Evolutionary conservation across 2,113 vertebrate species (phyloP), one percentile per base, ranked within the genome.

Genomic region (Channa argus): DNA sequence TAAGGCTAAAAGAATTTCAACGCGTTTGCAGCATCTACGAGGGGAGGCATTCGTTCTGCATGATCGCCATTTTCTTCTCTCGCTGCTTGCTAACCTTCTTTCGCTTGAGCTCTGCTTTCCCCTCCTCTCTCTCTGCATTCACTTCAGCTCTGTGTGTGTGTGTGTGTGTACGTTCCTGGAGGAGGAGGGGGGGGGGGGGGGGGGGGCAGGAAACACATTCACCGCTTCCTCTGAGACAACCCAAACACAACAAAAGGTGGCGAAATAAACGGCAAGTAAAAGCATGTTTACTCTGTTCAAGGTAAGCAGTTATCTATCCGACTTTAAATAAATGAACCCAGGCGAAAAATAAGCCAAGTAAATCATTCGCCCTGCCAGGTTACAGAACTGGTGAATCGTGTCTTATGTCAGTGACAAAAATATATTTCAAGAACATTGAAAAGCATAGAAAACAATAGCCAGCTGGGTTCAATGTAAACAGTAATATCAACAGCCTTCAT

Each of bases 61-160:
- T 91, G 91, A 93, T 93, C 95, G 96, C 96, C 96, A 96, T 96
- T 96, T 96, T 96, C 95, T 95, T 94, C 89, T 89, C 91, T 95
- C 89, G 85, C 90, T 86, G 75, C 77, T 89, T 75, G 69, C 84
- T 85, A 86, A 84, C 86, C 81, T 93, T 91, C 88, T 92, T 86
- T 94, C 73, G 80, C 80, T 88, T 67, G 74, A 61, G 77, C 84
- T 67, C 79, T 46, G 73, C 87, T 88, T 79, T 84, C 82, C 82
- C 88, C 85, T 89, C 84, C 89, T 88, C 84, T 82, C 80, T 55
- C 77, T 62, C 68, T 62, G 72, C 60, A 33, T 59, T 88, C 71
- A 71, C 73, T 62, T 67, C 52, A 50, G 61, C 63, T 77, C 55
- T 46, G 34, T 2, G 47, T 52, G 11, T 39, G 51, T 49, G 6